phyloP scores from a whole-genome alignment of 2,888 invertebrate genomes.

The Drosophila koepferae region DNA sequence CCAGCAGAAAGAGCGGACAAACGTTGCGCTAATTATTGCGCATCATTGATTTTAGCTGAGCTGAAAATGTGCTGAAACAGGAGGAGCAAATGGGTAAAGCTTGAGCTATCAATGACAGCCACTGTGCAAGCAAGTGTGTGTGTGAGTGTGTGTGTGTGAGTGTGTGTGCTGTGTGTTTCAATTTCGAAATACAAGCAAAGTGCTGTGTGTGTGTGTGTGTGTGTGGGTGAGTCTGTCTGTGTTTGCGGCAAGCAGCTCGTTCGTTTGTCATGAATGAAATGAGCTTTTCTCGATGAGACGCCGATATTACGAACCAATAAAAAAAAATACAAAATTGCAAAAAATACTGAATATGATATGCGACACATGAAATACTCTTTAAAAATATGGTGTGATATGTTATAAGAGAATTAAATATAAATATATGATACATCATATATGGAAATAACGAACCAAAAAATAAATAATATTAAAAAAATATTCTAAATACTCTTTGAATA shows the following conservation, averaged over 20 bases:
- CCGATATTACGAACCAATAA: background rate
- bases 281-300: constrained; percentile 47
- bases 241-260: constrained; percentile 24
- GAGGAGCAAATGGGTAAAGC: constrained; percentile 8
- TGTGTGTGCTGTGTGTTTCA: constrained; percentile 48
- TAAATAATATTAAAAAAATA: too few relatives aligned
- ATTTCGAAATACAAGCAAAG: constrained; percentile 56
- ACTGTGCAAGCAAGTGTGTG: constrained; percentile 43
- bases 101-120: constrained; percentile 68
- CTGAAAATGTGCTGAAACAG: constrained; percentile 14
- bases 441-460: too few relatives aligned
- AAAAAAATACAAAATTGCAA: background rate
- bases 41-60: constrained; percentile 67
- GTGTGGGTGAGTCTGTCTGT: constrained; percentile 5
- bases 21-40: constrained; percentile 77
- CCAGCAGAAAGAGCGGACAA: constrained; percentile 38
- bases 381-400: background rate
- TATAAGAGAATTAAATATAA: too few relatives aligned
- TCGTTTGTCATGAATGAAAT: constrained; percentile 69
- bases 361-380: constrained; percentile 12
- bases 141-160: constrained; percentile 29
- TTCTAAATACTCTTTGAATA: too few relatives aligned
- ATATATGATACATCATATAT: too few relatives aligned
- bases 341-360: background rate
- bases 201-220: background rate